Base-by-base conservation (phyloP, 2,113 vertebrate species). In the Elephas maximus region DNA sequence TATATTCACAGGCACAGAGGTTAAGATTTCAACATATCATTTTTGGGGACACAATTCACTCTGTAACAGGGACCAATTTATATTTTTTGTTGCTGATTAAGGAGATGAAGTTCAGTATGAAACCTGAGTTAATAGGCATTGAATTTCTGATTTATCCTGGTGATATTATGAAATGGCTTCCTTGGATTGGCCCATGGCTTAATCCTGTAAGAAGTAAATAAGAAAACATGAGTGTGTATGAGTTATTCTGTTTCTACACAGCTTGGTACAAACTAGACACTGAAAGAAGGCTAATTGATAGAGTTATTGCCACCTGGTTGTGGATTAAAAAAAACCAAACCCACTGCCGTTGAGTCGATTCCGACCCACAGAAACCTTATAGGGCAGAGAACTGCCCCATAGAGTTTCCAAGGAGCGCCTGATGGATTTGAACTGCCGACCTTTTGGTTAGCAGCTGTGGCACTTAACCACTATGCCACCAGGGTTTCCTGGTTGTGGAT, bases 21-120 rank as follows among this genome's bases (percentile, higher is more conserved):
- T 53, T 12, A 37, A 60, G 57, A 60, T 12, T 60, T 60, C 57
- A 60, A 18, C 17, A 18, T 60, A 60, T 60, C 17, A 4, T 60
- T 60, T 15, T 18, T 60, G 12, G 17, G 57, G 57, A 60, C 57
- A 60, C 17, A 60, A 15, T 60, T 60, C 17, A 60, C 11, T 60
- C 57, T 12, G 14, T 60, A 60, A 18, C 57, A 60, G 26, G 33
- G 48, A 69, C 33, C 26, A 80, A 57, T 41, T 63, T 94, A 77
- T 48, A 77, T 94, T 88, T 53, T 92, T 92, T 9, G 26, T 45
- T 94, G 5, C 33, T 85, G 88, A 79, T 79, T 60, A 62, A 80
- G 33, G 26, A 76, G 57, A 1, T 18, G 14, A 60, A 60, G 23
- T 26, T 21, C 63, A 74, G 33, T 78, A 20, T 26, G 67, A 90